A percentile compares a stretch with the other conserved stretches of the same genome.
Evolutionary conservation across 2,113 vertebrate species (phyloP).

Genomic region (Oryzias melastigma): DNA sequence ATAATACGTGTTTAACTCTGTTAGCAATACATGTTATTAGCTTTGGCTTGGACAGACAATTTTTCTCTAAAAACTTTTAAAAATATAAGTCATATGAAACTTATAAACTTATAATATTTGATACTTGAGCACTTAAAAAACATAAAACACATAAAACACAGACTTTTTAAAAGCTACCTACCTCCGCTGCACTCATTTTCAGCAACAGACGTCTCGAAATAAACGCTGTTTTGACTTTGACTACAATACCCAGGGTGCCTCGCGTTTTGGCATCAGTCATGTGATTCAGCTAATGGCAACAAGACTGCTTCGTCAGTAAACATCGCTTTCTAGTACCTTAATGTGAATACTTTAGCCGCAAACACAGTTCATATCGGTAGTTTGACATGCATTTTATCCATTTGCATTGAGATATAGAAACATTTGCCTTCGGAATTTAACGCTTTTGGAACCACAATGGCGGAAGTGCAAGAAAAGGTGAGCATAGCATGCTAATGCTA

Average conservation of each 20-base stretch:
- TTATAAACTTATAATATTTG: too few species aligned
- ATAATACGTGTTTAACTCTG: too few species aligned
- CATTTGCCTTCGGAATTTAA: not conserved
- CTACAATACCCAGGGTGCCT: constrained; percentile 70
- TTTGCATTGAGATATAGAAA: not conserved
- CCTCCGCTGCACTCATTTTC: too few species aligned
- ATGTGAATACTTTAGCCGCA: not conserved
- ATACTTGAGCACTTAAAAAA: too few species aligned
- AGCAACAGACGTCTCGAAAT: too few species aligned
- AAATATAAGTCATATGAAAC: too few species aligned
- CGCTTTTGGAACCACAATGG: constrained; percentile 71
- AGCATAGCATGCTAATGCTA: constrained; percentile 53
- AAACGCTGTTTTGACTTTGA: constrained; percentile 14
- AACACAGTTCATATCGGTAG: not conserved
- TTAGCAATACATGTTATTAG: too few species aligned
- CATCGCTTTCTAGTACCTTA: not conserved
- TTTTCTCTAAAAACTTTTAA: too few species aligned
- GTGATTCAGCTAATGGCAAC: constrained; percentile 68
- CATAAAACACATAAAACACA: too few species aligned
- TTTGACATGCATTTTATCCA: not conserved
- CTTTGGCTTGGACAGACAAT: too few species aligned
- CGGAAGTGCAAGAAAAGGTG: constrained; percentile 87
- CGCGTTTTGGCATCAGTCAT: constrained; percentile 62
- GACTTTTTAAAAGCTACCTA: too few species aligned
- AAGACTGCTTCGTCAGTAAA: constrained; percentile 39